Evolutionary conservation across 2,113 vertebrate species (phyloP).

Genomic region (Oncorhynchus mykiss): DNA sequence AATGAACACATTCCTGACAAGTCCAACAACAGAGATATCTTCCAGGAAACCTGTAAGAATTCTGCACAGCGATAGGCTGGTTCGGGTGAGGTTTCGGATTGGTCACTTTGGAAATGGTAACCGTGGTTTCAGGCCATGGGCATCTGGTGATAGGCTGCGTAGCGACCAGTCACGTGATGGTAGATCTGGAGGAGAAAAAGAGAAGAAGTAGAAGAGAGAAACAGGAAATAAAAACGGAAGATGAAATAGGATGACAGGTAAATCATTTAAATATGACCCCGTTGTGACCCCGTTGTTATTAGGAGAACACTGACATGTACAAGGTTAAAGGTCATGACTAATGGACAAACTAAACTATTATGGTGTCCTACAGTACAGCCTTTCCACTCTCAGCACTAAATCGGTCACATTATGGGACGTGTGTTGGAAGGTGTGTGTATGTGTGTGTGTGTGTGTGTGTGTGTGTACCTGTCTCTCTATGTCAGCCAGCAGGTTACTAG

Average conservation of each 20-base stretch:
- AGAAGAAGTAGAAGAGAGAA: neutral
- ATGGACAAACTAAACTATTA: neutral
- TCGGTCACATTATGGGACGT: neutral
- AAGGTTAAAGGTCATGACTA: neutral
- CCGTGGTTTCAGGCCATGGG: conserved; percentile 79
- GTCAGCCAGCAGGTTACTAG: too few species aligned
- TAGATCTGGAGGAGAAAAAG: conserved; percentile 80
- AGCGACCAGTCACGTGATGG: conserved; percentile 87
- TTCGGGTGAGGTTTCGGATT: conserved; percentile 20
- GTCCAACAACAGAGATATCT: too few species aligned
- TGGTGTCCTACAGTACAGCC: neutral
- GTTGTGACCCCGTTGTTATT: too few species aligned
- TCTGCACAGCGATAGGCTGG: neutral
- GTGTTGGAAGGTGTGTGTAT: neutral
- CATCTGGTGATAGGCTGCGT: conserved; percentile 85
- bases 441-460: neutral
- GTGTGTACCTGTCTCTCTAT: too few species aligned
- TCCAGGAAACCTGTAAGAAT: neutral
- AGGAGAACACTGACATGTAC: too few species aligned
- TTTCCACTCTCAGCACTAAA: neutral
- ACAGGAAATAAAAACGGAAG: neutral
- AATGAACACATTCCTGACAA: neutral
- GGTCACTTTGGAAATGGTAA: neutral
- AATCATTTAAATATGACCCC: neutral
- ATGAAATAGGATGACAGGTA: neutral